Evolutionary conservation across 2,113 vertebrate species (phyloP).

Genomic region (Bubo blakistoni): DNA sequence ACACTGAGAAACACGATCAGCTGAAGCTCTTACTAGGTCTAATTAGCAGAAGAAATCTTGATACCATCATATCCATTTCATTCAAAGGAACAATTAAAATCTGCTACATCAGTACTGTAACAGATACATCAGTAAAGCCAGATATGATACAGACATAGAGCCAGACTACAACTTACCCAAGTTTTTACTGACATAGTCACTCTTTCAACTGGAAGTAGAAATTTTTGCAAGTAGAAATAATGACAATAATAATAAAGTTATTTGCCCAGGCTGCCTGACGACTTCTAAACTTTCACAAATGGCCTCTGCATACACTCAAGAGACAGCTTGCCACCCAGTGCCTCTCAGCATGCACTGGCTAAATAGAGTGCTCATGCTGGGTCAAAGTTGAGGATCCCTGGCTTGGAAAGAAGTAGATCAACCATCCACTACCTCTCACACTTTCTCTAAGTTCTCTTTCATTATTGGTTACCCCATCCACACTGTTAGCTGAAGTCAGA

Average conservation of each 20-base stretch:
- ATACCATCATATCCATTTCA: not conserved
- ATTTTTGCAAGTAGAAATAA: not conserved
- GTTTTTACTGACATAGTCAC: not conserved
- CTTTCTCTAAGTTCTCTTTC: not conserved
- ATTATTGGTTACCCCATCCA: not conserved
- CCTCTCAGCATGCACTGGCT: not conserved
- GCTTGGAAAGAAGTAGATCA: not conserved
- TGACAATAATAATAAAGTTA: not conserved
- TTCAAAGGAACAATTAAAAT: not conserved
- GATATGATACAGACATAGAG: not conserved
- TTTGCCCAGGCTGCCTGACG: not conserved
- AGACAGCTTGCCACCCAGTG: not conserved
- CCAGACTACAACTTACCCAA: not conserved
- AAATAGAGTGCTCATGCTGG: not conserved
- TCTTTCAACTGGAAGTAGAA: not conserved
- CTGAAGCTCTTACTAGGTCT: not conserved
- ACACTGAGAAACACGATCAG: not conserved
- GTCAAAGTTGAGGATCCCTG: not conserved
- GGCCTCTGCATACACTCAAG: not conserved
- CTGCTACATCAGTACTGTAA: not conserved
- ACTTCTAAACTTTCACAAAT: not conserved
- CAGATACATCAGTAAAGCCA: not conserved
- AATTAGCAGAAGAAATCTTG: constrained; percentile 13
- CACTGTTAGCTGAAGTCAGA: not conserved
- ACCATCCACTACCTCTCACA: not conserved